Conservation (phyloP, 1,140 invertebrate genomes). For the Bombus breviceps region DNA sequence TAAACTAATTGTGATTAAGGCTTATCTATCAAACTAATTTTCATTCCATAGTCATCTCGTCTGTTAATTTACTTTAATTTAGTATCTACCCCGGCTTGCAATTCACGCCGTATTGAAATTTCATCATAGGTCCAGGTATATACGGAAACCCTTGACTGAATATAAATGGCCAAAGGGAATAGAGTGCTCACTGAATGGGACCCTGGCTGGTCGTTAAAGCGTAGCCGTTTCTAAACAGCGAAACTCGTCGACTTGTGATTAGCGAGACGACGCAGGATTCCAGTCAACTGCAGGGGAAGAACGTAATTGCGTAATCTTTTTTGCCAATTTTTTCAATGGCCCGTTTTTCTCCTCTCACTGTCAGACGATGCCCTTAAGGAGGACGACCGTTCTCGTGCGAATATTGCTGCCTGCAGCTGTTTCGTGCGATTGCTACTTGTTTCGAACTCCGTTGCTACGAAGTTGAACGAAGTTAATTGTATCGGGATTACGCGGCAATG, state of each 20-base stretch:
- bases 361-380: conserved; percentile 3
- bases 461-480: background rate
- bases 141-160: background rate
- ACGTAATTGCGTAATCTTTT: conserved; percentile 31
- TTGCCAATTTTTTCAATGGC: background rate
- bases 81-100: background rate
- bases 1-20: background rate
- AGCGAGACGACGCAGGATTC: conserved; percentile 14
- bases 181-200: background rate
- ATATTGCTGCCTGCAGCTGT: conserved; percentile 10
- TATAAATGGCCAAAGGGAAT: background rate
- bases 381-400: background rate
- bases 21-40: background rate
- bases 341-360: background rate
- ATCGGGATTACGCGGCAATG: background rate
- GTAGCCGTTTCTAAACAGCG: background rate
- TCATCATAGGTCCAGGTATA: background rate
- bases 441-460: background rate
- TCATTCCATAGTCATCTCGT: background rate
- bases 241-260: conserved; percentile 18
- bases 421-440: conserved; percentile 16
- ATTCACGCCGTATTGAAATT: background rate
- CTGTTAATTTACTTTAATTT: background rate
- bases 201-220: conserved; percentile 8
- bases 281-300: background rate